Percentiles rank a stretch among this genome's conserved stretches.
Evolutionary conservation across 37 sponge, comb jelly and placozoan species (phyloP).

Genomic region (Beroe forskalii): DNA sequence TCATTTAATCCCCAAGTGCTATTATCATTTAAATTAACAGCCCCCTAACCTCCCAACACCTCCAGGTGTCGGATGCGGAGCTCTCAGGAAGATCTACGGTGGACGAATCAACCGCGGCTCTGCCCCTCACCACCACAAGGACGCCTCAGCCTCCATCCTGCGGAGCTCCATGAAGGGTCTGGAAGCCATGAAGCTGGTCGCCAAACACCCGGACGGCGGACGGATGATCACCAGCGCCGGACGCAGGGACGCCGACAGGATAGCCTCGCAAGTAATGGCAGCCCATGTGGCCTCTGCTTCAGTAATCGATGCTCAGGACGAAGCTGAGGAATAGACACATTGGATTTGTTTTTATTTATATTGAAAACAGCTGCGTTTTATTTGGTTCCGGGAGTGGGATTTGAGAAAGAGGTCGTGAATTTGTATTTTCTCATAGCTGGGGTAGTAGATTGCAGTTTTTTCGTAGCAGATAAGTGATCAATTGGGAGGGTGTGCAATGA

Average conservation of each 20-base stretch:
- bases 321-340: background rate
- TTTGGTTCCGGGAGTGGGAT: background rate
- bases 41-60: too few species aligned
- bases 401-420: too few species aligned
- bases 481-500: too few species aligned
- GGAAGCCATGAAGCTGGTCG: slow-evolving; percentile 47
- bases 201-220: slow-evolving; percentile 64
- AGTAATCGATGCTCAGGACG: background rate
- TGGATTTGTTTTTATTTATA: background rate
- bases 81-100: slow-evolving; percentile 61
- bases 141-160: slow-evolving; percentile 57
- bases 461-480: too few species aligned
- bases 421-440: too few species aligned
- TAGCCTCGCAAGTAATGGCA: slow-evolving; percentile 49
- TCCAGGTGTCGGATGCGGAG: slow-evolving; percentile 17
- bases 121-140: slow-evolving; percentile 24
- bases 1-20: too few species aligned
- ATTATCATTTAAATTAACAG: too few species aligned
- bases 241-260: slow-evolving; percentile 52
- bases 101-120: slow-evolving; percentile 60
- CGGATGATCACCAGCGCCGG: slow-evolving; percentile 53
- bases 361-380: background rate
- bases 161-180: slow-evolving; percentile 28
- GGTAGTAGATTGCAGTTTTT: too few species aligned
- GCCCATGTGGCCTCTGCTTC: background rate